Percentiles rank a stretch among this genome's conserved stretches.
Evolutionary conservation across 1,140 invertebrate genomes (phyloP).

Genomic region (Coptotermes formosanus): DNA sequence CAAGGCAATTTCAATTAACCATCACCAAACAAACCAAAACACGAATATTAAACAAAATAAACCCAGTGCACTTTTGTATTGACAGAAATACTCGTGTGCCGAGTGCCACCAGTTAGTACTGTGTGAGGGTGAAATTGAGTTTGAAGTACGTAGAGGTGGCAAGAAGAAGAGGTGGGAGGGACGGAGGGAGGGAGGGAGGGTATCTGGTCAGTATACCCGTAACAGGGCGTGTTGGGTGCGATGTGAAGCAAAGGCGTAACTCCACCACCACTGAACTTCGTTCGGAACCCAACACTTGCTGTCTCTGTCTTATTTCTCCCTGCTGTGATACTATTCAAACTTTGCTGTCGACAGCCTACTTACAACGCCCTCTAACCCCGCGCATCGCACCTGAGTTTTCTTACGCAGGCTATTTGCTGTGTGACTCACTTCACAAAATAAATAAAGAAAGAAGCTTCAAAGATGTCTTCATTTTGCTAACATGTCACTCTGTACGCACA

Average conservation of each 20-base stretch:
- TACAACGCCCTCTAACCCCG: too few species aligned
- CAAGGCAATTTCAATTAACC: neutral
- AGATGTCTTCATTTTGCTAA: neutral
- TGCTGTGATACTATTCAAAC: neutral
- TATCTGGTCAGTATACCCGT: neutral
- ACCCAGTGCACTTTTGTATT: neutral
- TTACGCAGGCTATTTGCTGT: neutral
- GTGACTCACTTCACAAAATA: neutral
- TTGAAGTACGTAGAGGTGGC: neutral
- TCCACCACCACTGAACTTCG: neutral
- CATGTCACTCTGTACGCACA: neutral
- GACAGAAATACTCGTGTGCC: neutral
- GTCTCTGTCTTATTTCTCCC: neutral
- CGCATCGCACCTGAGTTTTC: neutral
- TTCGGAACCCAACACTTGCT: neutral
- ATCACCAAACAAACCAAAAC: neutral
- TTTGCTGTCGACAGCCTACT: neutral
- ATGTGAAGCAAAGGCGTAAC: neutral
- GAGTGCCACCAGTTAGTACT: neutral
- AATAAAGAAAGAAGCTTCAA: too few species aligned
- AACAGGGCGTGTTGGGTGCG: conserved; percentile 11
- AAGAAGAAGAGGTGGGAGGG: neutral
- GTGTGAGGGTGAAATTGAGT: neutral
- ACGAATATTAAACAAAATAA: neutral
- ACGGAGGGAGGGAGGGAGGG: too few species aligned